These are phyloP conservation scores for Oncopeltus fasciatus DNA, from an alignment of 1,140 invertebrate species.

Conservation along the genomic window DNA sequence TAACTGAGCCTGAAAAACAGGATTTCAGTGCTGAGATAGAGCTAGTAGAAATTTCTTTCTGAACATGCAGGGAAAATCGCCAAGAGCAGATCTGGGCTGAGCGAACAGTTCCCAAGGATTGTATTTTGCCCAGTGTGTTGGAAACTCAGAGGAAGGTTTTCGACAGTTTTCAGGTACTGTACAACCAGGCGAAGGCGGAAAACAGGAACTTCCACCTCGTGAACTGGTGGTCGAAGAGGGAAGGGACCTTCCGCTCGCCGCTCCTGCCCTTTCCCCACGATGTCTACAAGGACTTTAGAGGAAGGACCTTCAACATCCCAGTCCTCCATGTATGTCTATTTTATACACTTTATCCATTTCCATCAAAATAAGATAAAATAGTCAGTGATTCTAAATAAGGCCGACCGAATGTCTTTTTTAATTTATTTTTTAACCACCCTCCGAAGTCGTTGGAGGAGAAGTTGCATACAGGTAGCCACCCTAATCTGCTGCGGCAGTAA, in stretches of 20 bases:
- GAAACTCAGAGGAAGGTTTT: no score
- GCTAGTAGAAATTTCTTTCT: no score
- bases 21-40: no score
- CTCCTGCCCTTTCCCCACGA: constrained; percentile 39
- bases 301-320: constrained; percentile 44
- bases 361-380: neutral
- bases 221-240: constrained; percentile 48
- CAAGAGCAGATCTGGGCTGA: no score
- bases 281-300: constrained; percentile 45
- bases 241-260: constrained; percentile 41
- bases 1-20: no score
- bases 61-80: no score
- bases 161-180: constrained; percentile 42
- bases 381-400: neutral
- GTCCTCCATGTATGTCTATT: constrained; percentile 43
- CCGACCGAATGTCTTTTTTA: neutral
- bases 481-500: no score
- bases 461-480: no score
- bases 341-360: neutral
- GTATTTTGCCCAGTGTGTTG: no score
- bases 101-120: no score
- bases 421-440: no score
- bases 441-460: no score
- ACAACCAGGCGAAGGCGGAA: constrained; percentile 44
- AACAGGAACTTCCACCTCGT: constrained; percentile 38